Evolutionary conservation across 2,888 invertebrate species (phyloP).

Genomic region (Bhutanitis thaidina): DNA sequence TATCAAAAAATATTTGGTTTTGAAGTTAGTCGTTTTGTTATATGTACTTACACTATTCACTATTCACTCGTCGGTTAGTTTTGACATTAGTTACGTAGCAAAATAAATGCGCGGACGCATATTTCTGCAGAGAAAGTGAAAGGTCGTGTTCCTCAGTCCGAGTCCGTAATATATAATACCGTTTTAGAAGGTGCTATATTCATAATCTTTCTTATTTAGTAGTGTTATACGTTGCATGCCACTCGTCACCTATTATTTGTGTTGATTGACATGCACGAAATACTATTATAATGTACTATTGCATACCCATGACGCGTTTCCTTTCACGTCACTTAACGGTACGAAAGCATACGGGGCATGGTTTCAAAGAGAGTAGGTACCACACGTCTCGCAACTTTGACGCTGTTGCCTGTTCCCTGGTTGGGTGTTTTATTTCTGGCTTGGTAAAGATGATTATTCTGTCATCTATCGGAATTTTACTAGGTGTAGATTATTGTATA

Average conservation of each 20-base stretch:
- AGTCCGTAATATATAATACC: slow-evolving; percentile 30
- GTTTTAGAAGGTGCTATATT: slow-evolving; percentile 21
- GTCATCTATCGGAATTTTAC: too few species aligned
- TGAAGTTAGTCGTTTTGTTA: too few species aligned
- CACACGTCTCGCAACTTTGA: too few species aligned
- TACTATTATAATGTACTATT: slow-evolving; percentile 28
- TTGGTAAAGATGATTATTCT: too few species aligned
- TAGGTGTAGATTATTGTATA: too few species aligned
- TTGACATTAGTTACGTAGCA: slow-evolving; percentile 19
- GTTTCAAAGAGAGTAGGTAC: not conserved
- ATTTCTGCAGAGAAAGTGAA: slow-evolving; percentile 62
- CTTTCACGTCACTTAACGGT: slow-evolving; percentile 9
- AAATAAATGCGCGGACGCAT: slow-evolving; percentile 28
- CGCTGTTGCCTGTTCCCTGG: too few species aligned
- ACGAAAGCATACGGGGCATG: not conserved
- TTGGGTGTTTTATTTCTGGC: too few species aligned
- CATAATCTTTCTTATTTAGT: slow-evolving; percentile 24
- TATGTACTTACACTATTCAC: not conserved
- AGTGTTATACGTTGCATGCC: slow-evolving; percentile 34
- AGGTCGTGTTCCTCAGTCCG: slow-evolving; percentile 50
- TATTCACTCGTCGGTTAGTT: not conserved
- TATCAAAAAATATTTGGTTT: too few species aligned
- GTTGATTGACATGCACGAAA: slow-evolving; percentile 37
- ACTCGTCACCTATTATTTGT: slow-evolving; percentile 34
- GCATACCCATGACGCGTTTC: slow-evolving; percentile 7